Percentiles rank a stretch among this genome's conserved stretches.
Evolutionary conservation across 2,797 vertebrate genomes (phyloP).

Genomic region (Alfaro cultratus): DNA sequence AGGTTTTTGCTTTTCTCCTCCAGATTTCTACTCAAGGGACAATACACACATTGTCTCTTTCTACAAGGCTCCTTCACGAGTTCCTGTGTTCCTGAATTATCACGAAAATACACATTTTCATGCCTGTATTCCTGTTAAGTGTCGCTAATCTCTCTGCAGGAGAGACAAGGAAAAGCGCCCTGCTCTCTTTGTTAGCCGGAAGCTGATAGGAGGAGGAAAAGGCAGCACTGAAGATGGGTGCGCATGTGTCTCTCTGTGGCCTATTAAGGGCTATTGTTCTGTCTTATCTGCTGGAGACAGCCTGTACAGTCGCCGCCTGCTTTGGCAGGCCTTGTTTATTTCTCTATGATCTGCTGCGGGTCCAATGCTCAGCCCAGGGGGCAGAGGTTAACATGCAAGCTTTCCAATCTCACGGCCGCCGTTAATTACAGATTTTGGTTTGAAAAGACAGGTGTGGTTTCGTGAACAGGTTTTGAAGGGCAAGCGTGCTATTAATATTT

Average conservation of each 20-base stretch:
- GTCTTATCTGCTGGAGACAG: constrained; percentile 86
- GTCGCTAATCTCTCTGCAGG: constrained; percentile 75
- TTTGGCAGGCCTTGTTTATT: constrained; percentile 68
- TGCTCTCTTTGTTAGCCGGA: constrained; percentile 75
- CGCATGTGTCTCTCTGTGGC: constrained; percentile 73
- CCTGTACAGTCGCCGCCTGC: constrained; percentile 54
- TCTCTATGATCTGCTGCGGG: constrained; percentile 58
- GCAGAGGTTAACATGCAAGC: constrained; percentile 73
- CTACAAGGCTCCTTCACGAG: constrained; percentile 69
- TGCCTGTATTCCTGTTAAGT: constrained; percentile 66
- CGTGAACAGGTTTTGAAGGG: constrained; percentile 14
- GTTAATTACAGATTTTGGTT: constrained; percentile 52
- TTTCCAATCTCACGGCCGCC: constrained; percentile 58
- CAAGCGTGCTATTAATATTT: not conserved
- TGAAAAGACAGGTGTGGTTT: constrained; percentile 6
- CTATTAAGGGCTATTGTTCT: constrained; percentile 88
- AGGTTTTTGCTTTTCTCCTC: constrained; percentile 54
- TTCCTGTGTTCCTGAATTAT: constrained; percentile 82
- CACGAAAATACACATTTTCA: constrained; percentile 82
- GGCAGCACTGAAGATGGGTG: constrained; percentile 71
- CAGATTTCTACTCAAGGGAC: constrained; percentile 57
- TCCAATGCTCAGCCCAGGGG: constrained; percentile 52
- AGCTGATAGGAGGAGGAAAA: constrained; percentile 71
- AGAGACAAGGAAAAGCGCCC: constrained; percentile 70
- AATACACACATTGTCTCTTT: constrained; percentile 61